Evolutionary conservation across 1,140 invertebrate species (phyloP).

Genomic region (Atta texana): DNA sequence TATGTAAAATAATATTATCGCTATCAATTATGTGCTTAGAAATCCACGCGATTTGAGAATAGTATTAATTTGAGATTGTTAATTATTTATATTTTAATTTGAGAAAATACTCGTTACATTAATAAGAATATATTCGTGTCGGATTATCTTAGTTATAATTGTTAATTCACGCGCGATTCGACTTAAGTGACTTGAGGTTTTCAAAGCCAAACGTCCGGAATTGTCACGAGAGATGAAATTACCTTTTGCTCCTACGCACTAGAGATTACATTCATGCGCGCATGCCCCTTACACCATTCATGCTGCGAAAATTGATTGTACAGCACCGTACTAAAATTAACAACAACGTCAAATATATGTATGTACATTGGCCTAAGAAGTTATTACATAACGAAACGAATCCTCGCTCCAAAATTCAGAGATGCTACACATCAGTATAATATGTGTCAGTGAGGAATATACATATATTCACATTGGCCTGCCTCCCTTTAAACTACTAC

Average conservation of each 20-base stretch:
- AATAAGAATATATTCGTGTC: slow-evolving; percentile 36
- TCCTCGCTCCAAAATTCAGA: slow-evolving; percentile 29
- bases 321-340: slow-evolving; percentile 71
- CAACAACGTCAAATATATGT: slow-evolving; percentile 62
- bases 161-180: background rate
- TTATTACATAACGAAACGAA: slow-evolving; percentile 47
- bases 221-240: slow-evolving; percentile 33
- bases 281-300: slow-evolving; percentile 72
- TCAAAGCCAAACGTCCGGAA: slow-evolving; percentile 50
- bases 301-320: slow-evolving; percentile 72
- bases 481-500: slow-evolving; percentile 76
- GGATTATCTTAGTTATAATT: background rate
- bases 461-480: slow-evolving; percentile 60
- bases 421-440: slow-evolving; percentile 37
- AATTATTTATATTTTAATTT: background rate
- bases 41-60: background rate
- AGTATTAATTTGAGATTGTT: too few relatives aligned
- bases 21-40: background rate
- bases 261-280: slow-evolving; percentile 70
- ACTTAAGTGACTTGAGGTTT: slow-evolving; percentile 32
- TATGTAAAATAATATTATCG: slow-evolving; percentile 4
- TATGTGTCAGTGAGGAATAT: slow-evolving; percentile 44
- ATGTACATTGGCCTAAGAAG: slow-evolving; percentile 58
- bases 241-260: slow-evolving; percentile 43
- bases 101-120: slow-evolving; percentile 17